These are phyloP conservation scores for Dermolepida albohirtum DNA, from an alignment of 2,888 invertebrate species.

Conservation along the genomic window DNA sequence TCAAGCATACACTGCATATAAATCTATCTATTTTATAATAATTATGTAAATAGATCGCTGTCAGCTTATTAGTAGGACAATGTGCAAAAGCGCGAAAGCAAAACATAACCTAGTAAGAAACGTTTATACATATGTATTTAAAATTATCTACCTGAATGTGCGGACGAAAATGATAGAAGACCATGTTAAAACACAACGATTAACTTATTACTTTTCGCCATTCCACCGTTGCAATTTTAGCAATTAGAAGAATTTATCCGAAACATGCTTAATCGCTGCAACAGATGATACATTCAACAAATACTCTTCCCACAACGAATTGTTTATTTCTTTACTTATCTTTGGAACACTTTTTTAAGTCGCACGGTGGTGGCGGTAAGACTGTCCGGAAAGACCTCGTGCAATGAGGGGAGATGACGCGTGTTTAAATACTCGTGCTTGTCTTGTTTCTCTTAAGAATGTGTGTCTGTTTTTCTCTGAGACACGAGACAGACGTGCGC, in stretches of 20 bases:
- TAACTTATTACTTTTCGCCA: background rate
- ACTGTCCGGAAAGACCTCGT: background rate
- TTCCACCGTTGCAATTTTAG: background rate
- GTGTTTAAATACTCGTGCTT: slow-evolving; percentile 2
- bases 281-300: slow-evolving; percentile 37
- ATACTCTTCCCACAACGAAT: background rate
- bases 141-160: slow-evolving; percentile 25
- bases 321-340: background rate
- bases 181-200: slow-evolving; percentile 7
- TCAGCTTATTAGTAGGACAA: background rate
- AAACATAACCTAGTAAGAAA: slow-evolving; percentile 22
- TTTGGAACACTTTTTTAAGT: background rate
- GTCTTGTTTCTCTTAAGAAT: slow-evolving; percentile 22
- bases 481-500: slow-evolving; percentile 40
- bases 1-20: too few species aligned
- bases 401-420: background rate
- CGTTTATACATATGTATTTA: slow-evolving; percentile 7
- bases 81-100: slow-evolving; percentile 20
- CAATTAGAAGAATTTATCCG: slow-evolving; percentile 1
- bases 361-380: background rate
- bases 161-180: slow-evolving; percentile 4
- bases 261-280: slow-evolving; percentile 18
- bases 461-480: slow-evolving; percentile 19
- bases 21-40: too few species aligned
- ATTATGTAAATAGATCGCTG: background rate